These are phyloP conservation scores for Pollenia griseotomentosa DNA, from an alignment of 2,888 invertebrate species.

Conservation along the genomic window DNA sequence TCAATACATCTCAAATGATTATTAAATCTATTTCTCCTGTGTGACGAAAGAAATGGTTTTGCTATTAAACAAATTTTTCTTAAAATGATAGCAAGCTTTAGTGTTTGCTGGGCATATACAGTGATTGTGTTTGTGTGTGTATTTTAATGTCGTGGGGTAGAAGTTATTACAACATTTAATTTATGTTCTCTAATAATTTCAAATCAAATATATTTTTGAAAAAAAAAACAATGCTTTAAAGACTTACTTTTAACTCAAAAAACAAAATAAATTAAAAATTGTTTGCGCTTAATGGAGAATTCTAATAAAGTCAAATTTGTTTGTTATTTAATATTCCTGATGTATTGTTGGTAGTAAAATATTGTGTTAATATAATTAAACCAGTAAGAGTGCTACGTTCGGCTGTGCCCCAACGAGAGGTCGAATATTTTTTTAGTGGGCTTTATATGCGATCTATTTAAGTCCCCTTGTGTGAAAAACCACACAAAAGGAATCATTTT, in stretches of 20 bases:
- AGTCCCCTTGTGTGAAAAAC: no score
- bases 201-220: not conserved
- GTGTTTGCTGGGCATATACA: no score
- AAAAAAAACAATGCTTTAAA: not conserved
- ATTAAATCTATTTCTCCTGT: no score
- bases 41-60: no score
- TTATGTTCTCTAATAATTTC: conserved; percentile 9
- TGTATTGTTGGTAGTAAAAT: not conserved
- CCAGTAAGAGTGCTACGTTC: no score
- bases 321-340: not conserved
- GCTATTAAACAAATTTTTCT: no score
- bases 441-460: no score
- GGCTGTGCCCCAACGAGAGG: no score
- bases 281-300: not conserved
- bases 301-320: not conserved
- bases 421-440: no score
- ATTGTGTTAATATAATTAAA: not conserved
- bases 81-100: no score
- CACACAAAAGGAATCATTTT: no score
- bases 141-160: not conserved
- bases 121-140: not conserved
- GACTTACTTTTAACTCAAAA: not conserved
- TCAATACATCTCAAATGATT: no score
- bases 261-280: not conserved
- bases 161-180: not conserved